Evolutionary conservation across 2,888 invertebrate genomes (phyloP), one percentile per base, ranked within the genome.

Genomic region (Callosobruchus maculatus): DNA sequence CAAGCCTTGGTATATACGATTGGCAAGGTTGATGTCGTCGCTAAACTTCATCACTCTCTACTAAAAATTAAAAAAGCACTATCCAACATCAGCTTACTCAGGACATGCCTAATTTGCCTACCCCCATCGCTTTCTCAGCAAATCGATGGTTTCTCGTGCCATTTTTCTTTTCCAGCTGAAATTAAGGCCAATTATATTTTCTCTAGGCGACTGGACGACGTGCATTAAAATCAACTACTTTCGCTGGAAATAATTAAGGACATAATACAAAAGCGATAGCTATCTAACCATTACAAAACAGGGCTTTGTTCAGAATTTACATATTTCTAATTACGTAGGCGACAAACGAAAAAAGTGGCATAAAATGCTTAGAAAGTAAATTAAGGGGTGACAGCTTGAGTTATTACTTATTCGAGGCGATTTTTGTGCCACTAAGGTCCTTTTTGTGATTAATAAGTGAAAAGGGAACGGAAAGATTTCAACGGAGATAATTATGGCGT

Each of bases 291-390:
- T 26, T 73, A 75, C 72, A 75, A 77, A 74, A 72, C 70, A 73
- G 20, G 68, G 67, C 72, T 75, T 75, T 78, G 74, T 74, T 70
- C 31, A 20, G 21, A 67, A 78, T 78, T 77, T 76, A 71, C 76
- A 78, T 78, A 78, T 75, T 78, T 75, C 71, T 78, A 78, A 77
- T 77, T 78, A 77, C 74, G 72, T 74, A 73, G 74, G 71, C 74
- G 74, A 74, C 75, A 77, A 77, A 76, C 74, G 18, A 73, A 75
- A 74, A 74, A 68, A 72, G 71, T 72, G 70, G 21, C 68, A 22
- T 49, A 49, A 49, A 49, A 49, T 49, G 49, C 49, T 49, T 18
- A 49, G 49, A 49, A 49, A 13, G 49, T 49, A 49, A 49, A 49
- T 49, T 71, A 71, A 70, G 67, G 72, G 66, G 70, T 72, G 74